Percentiles rank a stretch among this genome's conserved stretches.
These are phyloP conservation scores for Euzophera pinguis DNA, from an alignment of 2,888 invertebrate species.

Conservation along the genomic window DNA sequence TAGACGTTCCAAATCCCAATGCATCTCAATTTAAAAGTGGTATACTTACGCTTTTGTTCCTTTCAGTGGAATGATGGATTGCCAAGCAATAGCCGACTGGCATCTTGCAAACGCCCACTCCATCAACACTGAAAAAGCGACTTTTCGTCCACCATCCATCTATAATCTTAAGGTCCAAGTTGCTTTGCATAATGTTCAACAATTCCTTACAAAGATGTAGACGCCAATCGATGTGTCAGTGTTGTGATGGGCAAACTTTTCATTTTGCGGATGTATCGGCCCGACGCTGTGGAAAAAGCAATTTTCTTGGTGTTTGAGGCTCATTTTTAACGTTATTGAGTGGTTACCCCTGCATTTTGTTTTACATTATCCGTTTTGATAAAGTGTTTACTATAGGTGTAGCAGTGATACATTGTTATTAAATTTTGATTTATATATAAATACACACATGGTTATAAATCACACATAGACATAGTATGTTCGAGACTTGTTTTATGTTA, in stretches of 20 bases:
- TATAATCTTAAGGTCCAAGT: slow-evolving; percentile 49
- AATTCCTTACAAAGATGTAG: slow-evolving; percentile 73
- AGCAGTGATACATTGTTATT: neutral
- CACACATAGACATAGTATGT: too few species aligned
- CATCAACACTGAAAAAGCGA: slow-evolving; percentile 46
- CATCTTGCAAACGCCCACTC: slow-evolving; percentile 57
- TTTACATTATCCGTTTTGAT: slow-evolving; percentile 11
- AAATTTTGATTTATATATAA: neutral
- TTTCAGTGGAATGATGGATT: slow-evolving; percentile 67
- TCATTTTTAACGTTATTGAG: slow-evolving; percentile 73
- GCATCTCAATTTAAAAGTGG: slow-evolving; percentile 40
- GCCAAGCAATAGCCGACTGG: slow-evolving; percentile 58
- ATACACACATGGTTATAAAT: too few species aligned
- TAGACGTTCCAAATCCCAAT: slow-evolving; percentile 1
- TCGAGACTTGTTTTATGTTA: too few species aligned
- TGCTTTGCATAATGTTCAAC: slow-evolving; percentile 53
- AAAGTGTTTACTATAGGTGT: neutral
- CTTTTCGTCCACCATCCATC: slow-evolving; percentile 36
- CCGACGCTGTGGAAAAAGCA: slow-evolving; percentile 60
- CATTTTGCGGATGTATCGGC: slow-evolving; percentile 66
- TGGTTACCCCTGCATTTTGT: slow-evolving; percentile 39
- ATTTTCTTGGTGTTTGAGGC: slow-evolving; percentile 66
- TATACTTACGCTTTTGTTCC: slow-evolving; percentile 53
- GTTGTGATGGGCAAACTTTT: slow-evolving; percentile 73
- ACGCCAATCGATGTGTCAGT: slow-evolving; percentile 75